A percentile compares a stretch with the other conserved stretches of the same genome.
Conservation (phyloP, 2,113 vertebrate species). For the Sander vitreus region DNA sequence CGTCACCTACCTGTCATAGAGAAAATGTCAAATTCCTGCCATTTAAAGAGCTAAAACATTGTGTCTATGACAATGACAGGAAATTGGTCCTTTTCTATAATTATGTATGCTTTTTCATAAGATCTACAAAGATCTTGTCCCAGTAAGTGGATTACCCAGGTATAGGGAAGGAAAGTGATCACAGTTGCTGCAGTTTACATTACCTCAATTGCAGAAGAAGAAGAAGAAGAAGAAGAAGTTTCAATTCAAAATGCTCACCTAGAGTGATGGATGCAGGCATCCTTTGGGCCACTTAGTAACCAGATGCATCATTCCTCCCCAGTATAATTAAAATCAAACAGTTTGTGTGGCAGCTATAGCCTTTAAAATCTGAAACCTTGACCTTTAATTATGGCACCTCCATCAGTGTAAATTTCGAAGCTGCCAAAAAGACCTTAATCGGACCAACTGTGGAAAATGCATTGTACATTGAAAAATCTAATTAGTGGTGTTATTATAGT, state of each 20-base stretch:
- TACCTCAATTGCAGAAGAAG: constrained; percentile 12
- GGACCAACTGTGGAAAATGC: background rate
- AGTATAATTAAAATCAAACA: constrained; percentile 52
- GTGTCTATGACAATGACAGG: background rate
- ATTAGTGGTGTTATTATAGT: background rate
- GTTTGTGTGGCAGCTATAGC: constrained; percentile 35
- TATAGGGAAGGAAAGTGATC: constrained; percentile 6
- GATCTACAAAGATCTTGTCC: background rate
- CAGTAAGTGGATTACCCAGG: constrained; percentile 1
- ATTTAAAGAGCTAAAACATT: background rate
- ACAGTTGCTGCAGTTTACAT: background rate
- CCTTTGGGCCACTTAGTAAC: constrained; percentile 14
- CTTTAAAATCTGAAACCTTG: constrained; percentile 49
- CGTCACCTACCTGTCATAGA: background rate
- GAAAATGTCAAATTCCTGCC: background rate
- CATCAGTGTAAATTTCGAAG: constrained; percentile 33
- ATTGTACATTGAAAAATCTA: constrained; percentile 1
- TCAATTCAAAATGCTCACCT: constrained; percentile 17
- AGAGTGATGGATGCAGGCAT: constrained; percentile 21
- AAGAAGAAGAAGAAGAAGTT: background rate
- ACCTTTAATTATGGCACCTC: constrained; percentile 62
- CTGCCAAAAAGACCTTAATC: constrained; percentile 19
- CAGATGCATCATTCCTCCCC: constrained; percentile 30
- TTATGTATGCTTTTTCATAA: background rate
- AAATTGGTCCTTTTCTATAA: background rate